Evolutionary conservation across 2,888 invertebrate genomes (phyloP), one percentile per base, ranked within the genome.

Genomic region (Drosophila macrothrix): DNA sequence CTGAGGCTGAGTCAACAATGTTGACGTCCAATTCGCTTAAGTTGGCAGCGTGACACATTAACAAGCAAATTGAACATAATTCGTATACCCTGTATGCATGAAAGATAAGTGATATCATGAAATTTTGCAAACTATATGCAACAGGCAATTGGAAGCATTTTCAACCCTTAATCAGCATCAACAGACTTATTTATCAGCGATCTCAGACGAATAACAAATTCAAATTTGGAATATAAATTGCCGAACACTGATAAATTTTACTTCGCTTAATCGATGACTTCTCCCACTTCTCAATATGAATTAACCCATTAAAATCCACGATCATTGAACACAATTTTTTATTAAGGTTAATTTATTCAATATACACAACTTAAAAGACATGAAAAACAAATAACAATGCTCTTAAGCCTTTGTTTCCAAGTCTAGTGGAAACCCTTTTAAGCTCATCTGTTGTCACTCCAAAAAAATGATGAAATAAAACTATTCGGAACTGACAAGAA

Each of bases 1-100:
- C 46, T 46, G 46, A 16, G 56, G 60, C 69, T 72, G 76, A 80
- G 61, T 78, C 74, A 66, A 55, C 49, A 52, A 37, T 63, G 59
- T 56, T 77, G 63, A 76, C 46, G 77, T 72, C 77, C 72, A 55
- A 52, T 63, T 63, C 41, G 72, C 55, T 71, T 71, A 58, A 75
- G 76, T 76, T 58, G 35, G 31, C 41, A 33, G 64, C 29, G 53
- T 49, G 53, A 39, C 53, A 62, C 54, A 31, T 49, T 39, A 28
- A 55, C 28, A 71, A 66, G 7, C 76, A 71, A 71, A 60, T 60
- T 54, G 55, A 29, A 31, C 58, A 50, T 33, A n/a, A 60, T 53
- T 46, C 25, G 22, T 2, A 25, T 46, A 46, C 25, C 46, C 25
- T 46, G 46, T 25, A 16, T 16, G 16, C 16, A 25, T 16, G 16